A percentile compares a stretch with the other conserved stretches of the same genome.
Evolutionary conservation across 1,140 invertebrate species (phyloP).

Genomic region (Cydia strobilella): DNA sequence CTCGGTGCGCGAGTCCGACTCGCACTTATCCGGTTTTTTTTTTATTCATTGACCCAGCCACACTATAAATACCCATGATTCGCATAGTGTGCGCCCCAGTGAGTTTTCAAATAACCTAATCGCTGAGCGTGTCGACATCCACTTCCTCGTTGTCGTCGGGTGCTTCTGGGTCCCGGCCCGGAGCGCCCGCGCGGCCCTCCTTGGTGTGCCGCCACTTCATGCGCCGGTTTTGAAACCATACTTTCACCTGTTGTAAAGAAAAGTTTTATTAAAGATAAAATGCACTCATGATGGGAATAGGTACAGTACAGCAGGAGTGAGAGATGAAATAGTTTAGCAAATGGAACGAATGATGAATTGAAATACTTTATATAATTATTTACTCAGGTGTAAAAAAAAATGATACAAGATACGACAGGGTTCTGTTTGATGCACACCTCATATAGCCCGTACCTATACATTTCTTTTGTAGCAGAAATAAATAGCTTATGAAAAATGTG

Average conservation of each 20-base stretch:
- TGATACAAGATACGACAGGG: no score
- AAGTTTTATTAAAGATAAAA: background rate
- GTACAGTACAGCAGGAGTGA: background rate
- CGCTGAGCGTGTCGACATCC: slow-evolving; percentile 77
- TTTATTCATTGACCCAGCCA: background rate
- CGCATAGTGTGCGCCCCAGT: background rate
- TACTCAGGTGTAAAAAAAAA: no score
- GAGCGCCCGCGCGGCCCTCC: slow-evolving; percentile 77
- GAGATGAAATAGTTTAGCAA: no score
- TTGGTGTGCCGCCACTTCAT: slow-evolving; percentile 96
- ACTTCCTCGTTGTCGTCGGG: slow-evolving; percentile 75
- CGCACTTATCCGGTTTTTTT: no score
- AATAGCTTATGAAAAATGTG: no score
- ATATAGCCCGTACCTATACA: no score
- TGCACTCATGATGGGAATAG: no score
- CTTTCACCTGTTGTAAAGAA: slow-evolving; percentile 86
- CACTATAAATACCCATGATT: slow-evolving; percentile 10
- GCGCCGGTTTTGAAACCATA: slow-evolving; percentile 96
- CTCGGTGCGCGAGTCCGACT: no score
- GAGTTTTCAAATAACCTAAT: slow-evolving; percentile 44
- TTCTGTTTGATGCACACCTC: no score
- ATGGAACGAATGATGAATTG: no score
- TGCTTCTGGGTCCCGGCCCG: slow-evolving; percentile 59
- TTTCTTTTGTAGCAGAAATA: no score
- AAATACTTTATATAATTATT: no score